Evolutionary conservation across 2,888 invertebrate genomes (phyloP).

Genomic region (Clusia tigrina): DNA sequence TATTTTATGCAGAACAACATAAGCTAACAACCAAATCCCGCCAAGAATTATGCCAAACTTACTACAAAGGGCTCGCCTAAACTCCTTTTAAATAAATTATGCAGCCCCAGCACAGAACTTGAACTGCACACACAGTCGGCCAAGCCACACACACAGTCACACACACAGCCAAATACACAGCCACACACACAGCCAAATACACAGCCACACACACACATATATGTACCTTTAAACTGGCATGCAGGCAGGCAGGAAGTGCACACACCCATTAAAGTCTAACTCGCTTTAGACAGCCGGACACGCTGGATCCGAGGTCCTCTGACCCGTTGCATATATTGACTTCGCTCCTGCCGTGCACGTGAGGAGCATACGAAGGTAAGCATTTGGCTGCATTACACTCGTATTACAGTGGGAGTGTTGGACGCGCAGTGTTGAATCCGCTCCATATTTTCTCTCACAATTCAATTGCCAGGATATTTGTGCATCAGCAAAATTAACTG

Average conservation of each 20-base stretch:
- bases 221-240: too few species aligned
- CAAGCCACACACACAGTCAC: not conserved
- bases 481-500: not conserved
- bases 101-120: not conserved
- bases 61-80: not conserved
- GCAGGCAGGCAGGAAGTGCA: not conserved
- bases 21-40: not conserved
- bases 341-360: not conserved
- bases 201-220: not conserved
- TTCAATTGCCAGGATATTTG: not conserved
- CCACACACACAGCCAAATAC: not conserved
- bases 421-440: not conserved
- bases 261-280: not conserved
- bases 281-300: not conserved
- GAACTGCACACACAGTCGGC: not conserved
- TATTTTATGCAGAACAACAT: not conserved
- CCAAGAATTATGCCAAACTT: conserved; percentile 1
- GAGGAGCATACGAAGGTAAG: not conserved
- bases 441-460: not conserved
- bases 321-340: not conserved
- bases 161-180: not conserved
- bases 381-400: not conserved
- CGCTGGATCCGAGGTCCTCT: not conserved
- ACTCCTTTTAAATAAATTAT: conserved; percentile 6
- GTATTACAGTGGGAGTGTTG: not conserved